Evolutionary conservation across 2,888 invertebrate species (phyloP), one percentile per base, ranked within the genome.

Genomic region (Hartigia nigra): DNA sequence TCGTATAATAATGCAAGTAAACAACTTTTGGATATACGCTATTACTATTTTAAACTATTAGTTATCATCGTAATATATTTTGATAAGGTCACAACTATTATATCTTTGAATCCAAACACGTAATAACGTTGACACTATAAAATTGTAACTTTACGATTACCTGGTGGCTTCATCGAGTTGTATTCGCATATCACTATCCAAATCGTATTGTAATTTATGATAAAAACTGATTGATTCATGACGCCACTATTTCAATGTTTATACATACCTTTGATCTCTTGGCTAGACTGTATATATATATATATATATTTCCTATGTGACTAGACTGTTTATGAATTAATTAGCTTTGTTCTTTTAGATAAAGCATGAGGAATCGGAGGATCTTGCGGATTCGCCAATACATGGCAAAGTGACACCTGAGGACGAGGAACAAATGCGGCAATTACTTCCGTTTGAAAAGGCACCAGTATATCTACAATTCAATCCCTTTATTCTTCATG

Each of bases 391-490:
- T 11, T 89, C 90, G 23, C 88, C 89, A 35, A 81, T 87, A 75
- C 87, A 87, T 80, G 85, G 82, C 31, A 83, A 89, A 79, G 79
- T 90, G 75, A 86, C 88, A 5, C 76, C 79, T 12, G 89, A 90
- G 74, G 87, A 89, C 79, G 91, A 91, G 77, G 87, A 88, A 75
- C 87, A 86, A 83, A 86, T 91, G 89, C 86, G 90, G 81, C 88
- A 88, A 78, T 84, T 92, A 77, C 88, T 92, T 77, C 87, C 89
- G 37, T 92, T 88, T 84, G 89, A 92, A 78, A 93, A 96, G 88
- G 97, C 98, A 75, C 97, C 98, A 5, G 94, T 94, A 79, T 97
- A 97, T 92, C 93, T 98, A 79, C 95, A 96, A 91, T 96, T 96
- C 88, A 98, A 98, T 92, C 96, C 96, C 4, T 98, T 93, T 89